Evolutionary conservation across 92 coral and sea anemone genomes (phyloP), one percentile per base, ranked within the genome.

Genomic region (Phenganax subtilis): DNA sequence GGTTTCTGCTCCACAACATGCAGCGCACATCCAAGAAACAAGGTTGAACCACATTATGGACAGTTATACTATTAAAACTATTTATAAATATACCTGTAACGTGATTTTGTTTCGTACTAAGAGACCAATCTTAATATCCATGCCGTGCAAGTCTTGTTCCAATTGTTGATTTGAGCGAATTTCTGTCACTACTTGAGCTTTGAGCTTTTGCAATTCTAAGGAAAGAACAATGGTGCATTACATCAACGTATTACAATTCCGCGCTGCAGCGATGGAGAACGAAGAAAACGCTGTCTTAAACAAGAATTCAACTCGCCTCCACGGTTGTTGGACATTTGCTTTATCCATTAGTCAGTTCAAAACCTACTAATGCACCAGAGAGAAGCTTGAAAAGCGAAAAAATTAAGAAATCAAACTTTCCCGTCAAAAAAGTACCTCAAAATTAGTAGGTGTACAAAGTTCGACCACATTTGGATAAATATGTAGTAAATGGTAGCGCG

Each of bases 111-210:
- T 94, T 56, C 91, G 87, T 37, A 94, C 98, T 69, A 94, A 87
- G 71, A 94, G 88, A 12, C 98, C 98, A 57, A 94, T 94, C 85
- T 94, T 94, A 82, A 94, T 90, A 86, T 94, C 98, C 98, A 94
- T 94, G 53, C 90, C 86, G 84, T 85, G 90, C 47, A 94, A 80
- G 82, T 94, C 97, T 27, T 85, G 83, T 61, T 94, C 98, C 52
- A 94, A 89, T 51, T 91, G 97, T 55, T 91, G 98, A 82, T 94
- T 94, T 16, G 98, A 94, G 63, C 98, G 83, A 80, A 94, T 91
- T 72, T 94, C 98, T 25, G 98, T 94, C 62, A 94, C 98, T 11
- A 94, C 98, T 73, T 94, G 97, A 14, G 98, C 98, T 54, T 92
- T 89, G 31, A 94, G 85, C 77, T 91, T 94, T 77, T 94, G 98